Base-by-base conservation (phyloP, 2,888 invertebrate genomes). In the Tenthredo amoena region DNA sequence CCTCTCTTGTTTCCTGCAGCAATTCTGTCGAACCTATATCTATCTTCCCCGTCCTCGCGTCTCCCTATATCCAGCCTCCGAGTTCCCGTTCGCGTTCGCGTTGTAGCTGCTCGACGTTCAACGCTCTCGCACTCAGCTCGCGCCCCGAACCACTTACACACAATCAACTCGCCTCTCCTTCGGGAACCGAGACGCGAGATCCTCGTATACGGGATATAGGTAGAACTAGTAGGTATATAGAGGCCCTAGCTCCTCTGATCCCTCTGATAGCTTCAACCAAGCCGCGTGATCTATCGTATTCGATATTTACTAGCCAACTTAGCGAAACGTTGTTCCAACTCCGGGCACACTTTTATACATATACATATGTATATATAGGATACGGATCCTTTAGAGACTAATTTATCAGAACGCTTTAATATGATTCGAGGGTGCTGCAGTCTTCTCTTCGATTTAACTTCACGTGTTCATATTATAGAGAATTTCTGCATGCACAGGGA, bases 121-220 rank as follows among this genome's bases (percentile, higher is more conserved):
- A 43, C 43, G 34, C 34, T 81, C 84, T 72, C 65, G 76, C 81
- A 62, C 76, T 71, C 83, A 81, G n/a, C 62, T 76, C 62, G 31
- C 86, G 72, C 85, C 68, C 84, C 86, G 79, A 81, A 83, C 82
- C 86, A 86, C 87, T 86, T 87, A 84, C 87, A 87, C 87, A 88
- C 85, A 88, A 88, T 86, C 86, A 85, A 85, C 87, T 87, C 87
- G 87, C 85, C 86, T 74, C 86, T 87, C 86, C 87, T 84, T 82
- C 87, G 76, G 85, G 85, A 87, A 82, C 65, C 74, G 84, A 58
- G 34, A 62, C 77, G 62, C 37, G 40, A 72, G 7, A 37, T n/a
- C 34, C 37, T 21, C 34, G 15, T 34, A 18, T 71, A 9, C 58
- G 40, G 43, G 15, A 7, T 43, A 47, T 47, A 47, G 47, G 47